A percentile compares a stretch with the other conserved stretches of the same genome.
Conservation (phyloP, 2,888 invertebrate species). For the Dasypogon diadema region DNA sequence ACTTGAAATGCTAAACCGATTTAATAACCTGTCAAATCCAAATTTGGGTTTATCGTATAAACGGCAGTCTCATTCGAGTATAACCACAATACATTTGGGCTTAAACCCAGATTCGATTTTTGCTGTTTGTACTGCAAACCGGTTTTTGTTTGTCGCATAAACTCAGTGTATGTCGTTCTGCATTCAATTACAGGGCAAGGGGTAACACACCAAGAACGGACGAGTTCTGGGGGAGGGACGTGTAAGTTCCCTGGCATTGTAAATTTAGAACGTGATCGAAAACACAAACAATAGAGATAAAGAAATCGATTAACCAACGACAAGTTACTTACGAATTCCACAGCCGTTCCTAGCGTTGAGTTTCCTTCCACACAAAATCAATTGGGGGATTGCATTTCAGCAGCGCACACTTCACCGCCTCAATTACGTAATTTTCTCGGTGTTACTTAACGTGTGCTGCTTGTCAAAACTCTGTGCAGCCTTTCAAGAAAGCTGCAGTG, state of each 20-base stretch:
- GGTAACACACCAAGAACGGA: neutral
- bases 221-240: neutral
- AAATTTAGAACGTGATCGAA: neutral
- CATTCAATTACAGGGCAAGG: neutral
- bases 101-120: too few relatives aligned
- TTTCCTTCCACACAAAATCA: neutral
- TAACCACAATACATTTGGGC: too few relatives aligned
- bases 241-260: neutral
- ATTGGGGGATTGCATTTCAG: slow-evolving; percentile 18
- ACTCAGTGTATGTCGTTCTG: too few relatives aligned
- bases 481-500: neutral
- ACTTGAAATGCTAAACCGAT: too few relatives aligned
- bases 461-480: too few relatives aligned
- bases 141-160: too few relatives aligned
- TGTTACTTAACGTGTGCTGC: slow-evolving; percentile 10
- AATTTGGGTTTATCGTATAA: too few relatives aligned
- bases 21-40: too few relatives aligned
- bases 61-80: too few relatives aligned
- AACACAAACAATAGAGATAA: too few relatives aligned
- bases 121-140: too few relatives aligned
- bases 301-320: slow-evolving; percentile 1
- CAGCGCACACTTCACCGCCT: neutral
- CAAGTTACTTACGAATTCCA: neutral
- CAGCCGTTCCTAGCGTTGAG: neutral
- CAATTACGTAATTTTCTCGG: slow-evolving; percentile 18